Base-by-base conservation (phyloP, 2,888 invertebrate genomes). In the Bombylius major region DNA sequence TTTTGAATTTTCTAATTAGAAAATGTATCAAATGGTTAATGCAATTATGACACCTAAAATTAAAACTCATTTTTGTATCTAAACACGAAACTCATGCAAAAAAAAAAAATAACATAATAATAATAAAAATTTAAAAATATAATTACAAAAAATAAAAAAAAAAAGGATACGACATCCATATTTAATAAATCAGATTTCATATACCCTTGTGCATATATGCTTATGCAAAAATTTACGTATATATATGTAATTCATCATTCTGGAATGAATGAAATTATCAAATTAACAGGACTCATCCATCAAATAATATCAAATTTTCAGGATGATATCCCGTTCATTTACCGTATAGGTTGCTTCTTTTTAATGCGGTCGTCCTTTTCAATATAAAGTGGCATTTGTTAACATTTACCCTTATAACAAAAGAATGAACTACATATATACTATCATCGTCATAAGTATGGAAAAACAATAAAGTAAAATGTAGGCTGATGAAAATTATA, bases 231-330 rank as follows among this genome's bases (percentile, higher is more conserved):
- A 42, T 42, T 1, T 42, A 42, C 3, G 11, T 42, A 42, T 9
- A 39, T 11, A 39, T 42, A 42, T 42, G 39, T 42, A 42, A 42
- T 42, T 42, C 11, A 42, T 42, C 39, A 42, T 42, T 42, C 11
- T 42, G 8, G 45, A 54, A 54, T 50, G 45, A 57, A 57, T 59
- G 57, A 59, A 59, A 59, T 59, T 59, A 59, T 59, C 57, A 57
- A 57, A 59, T 59, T 59, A 59, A 55, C 57, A 39, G 54, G 32
- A 49, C 55, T 55, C 59, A 59, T 59, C 59, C 59, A 59, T 59
- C 59, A 59, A 55, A 52, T 36, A 47, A 55, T 50, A 54, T 54
- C 54, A 54, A 54, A 54, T 54, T 50, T 50, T 54, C 54, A 23
- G 54, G 44, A 54, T 54, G 54, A 34, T n/a, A 45, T 33, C 45